Conservation (phyloP, 2,888 invertebrate genomes). For the Anoncus sp. region DNA sequence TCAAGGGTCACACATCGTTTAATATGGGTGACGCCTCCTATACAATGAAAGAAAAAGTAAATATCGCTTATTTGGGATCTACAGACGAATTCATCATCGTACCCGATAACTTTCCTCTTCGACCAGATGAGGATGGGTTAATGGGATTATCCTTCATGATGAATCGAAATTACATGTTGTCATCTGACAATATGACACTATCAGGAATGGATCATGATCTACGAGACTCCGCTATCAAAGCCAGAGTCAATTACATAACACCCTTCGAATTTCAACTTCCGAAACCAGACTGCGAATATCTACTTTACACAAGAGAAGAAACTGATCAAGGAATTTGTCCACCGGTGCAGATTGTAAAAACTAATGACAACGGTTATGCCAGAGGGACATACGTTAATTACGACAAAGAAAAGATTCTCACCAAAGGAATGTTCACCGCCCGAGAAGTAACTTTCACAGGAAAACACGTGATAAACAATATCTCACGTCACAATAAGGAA, state of each 20-base stretch:
- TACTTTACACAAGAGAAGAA: slow-evolving; percentile 7
- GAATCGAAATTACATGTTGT: slow-evolving; percentile 10
- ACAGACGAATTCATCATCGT: slow-evolving; percentile 27
- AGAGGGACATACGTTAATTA: slow-evolving; percentile 22
- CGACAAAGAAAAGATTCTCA: slow-evolving; percentile 10
- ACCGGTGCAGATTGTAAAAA: slow-evolving; percentile 19
- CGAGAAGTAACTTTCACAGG: slow-evolving; percentile 7
- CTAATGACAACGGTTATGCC: slow-evolving; percentile 12
- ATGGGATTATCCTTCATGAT: slow-evolving; percentile 28
- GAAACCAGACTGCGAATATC: slow-evolving; percentile 16
- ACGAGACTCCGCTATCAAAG: slow-evolving; percentile 6
- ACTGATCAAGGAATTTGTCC: background rate
- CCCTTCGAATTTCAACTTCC: slow-evolving; percentile 27
- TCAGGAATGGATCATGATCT: slow-evolving; percentile 10
- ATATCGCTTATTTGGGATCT: slow-evolving; percentile 13
- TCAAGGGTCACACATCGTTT: background rate
- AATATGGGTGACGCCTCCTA: too few species aligned
- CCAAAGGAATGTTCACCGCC: slow-evolving; percentile 7
- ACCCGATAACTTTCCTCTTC: slow-evolving; percentile 22
- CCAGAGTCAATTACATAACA: too few species aligned
- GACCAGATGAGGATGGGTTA: too few species aligned
- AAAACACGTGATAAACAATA: slow-evolving; percentile 7
- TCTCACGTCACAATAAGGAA: background rate
- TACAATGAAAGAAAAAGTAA: too few species aligned
- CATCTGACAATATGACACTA: slow-evolving; percentile 5